phyloP scores from a whole-genome alignment of 2,888 invertebrate genomes.

The Acanthoscelides obtectus region DNA sequence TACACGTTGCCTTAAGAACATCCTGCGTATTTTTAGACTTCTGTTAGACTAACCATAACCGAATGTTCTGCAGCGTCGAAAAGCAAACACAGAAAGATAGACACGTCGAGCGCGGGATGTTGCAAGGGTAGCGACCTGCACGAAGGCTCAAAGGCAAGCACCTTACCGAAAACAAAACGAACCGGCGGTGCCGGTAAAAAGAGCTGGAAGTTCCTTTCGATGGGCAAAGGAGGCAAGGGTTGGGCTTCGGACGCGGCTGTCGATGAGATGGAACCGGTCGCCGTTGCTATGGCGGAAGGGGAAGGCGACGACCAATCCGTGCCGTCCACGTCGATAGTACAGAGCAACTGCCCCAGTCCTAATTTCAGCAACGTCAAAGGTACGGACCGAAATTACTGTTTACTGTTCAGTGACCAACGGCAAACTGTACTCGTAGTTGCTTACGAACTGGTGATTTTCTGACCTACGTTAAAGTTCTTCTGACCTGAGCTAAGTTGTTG shows the following conservation, averaged over 20 bases:
- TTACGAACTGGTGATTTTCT: no score
- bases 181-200: conserved; percentile 33
- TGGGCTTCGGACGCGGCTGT: conserved; percentile 40
- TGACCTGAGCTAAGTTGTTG: conserved; percentile 14
- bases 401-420: no score
- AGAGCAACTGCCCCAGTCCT: conserved; percentile 39
- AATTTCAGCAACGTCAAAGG: conserved; percentile 23
- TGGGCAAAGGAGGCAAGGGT: conserved; percentile 30
- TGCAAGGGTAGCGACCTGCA: conserved; percentile 30
- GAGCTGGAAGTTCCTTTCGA: conserved; percentile 42
- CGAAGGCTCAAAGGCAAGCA: conserved; percentile 36
- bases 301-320: conserved; percentile 38
- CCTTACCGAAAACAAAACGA: conserved; percentile 39
- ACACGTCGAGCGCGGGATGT: conserved; percentile 18
- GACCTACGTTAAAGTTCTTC: no score
- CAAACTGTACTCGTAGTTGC: no score
- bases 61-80: neutral
- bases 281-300: conserved; percentile 7
- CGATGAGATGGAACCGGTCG: conserved; percentile 27
- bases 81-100: conserved; percentile 5
- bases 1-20: no score
- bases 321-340: conserved; percentile 42
- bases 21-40: no score
- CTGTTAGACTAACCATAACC: no score
- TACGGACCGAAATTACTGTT: conserved; percentile 10